Evolutionary conservation across 2,888 invertebrate genomes (phyloP), one percentile per base, ranked within the genome.

Genomic region (Drepana falcataria): DNA sequence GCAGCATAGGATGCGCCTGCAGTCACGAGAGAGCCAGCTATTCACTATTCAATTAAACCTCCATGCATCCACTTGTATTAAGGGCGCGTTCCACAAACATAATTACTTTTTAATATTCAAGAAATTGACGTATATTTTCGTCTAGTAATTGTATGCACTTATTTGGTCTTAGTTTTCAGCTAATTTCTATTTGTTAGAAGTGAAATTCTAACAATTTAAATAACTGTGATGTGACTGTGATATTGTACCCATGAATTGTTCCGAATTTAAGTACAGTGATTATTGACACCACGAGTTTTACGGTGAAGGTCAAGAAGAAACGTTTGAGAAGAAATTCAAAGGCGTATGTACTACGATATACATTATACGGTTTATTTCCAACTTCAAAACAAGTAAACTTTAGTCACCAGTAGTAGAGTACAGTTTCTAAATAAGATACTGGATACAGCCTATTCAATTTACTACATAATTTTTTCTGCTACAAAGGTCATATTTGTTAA

Each of bases 31-130:
- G 53, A 56, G 60, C 63, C 54, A 53, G 58, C 66, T 66, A 69
- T 68, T 69, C 69, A 65, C 71, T 71, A 69, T 73, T 76, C 76
- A 77, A 77, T 77, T 77, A 75, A 62, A 57, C 4, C 60, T 60
- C 62, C 56, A 51, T 55, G 65, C 67, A 72, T 47, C 56, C 55
- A 55, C 64, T 68, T 57, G 63, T 68, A 70, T 71, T 69, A 73
- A 71, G 65, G 69, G 64, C 63, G 63, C 62, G 61, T 59, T 59
- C 63, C 57, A 68, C 58, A 65, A 65, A 68, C 35, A 56, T 49
- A 58, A 67, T 70, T 62, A 68, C 65, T 63, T 61, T 56, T 59
- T 65, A 57, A 6, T 41, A 33, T 48, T 33, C 3, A 2, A 48
- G 40, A 40, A 48, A 48, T 48, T 40, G 5, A 41, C 34, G 40